These are phyloP conservation scores for Struthidea cinerea DNA, from an alignment of 2,113 vertebrate species.

Conservation along the genomic window DNA sequence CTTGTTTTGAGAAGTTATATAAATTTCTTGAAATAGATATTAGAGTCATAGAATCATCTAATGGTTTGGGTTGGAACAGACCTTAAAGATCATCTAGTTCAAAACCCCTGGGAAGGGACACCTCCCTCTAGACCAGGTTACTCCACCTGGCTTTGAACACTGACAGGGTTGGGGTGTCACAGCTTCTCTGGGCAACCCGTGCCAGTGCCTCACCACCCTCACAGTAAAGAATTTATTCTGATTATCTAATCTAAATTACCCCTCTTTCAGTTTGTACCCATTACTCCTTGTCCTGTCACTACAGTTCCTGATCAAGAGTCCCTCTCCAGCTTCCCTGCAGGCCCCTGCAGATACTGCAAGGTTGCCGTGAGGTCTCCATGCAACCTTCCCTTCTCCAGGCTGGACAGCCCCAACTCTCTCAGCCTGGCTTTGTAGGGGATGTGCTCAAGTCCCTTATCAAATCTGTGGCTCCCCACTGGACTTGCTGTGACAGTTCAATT, in stretches of 20 bases:
- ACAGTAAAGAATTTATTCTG: neutral
- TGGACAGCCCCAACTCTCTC: neutral
- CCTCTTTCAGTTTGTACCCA: neutral
- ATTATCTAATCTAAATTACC: neutral
- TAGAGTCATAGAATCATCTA: neutral
- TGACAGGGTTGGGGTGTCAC: too few relatives aligned
- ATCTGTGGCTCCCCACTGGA: neutral
- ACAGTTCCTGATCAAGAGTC: neutral
- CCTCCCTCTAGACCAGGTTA: neutral
- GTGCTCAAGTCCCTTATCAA: neutral
- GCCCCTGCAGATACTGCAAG: neutral
- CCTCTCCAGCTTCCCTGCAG: neutral
- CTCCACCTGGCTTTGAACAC: neutral
- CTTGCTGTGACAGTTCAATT: neutral
- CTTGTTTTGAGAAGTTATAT: conserved; percentile 4
- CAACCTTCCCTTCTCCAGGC: neutral
- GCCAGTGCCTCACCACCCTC: too few relatives aligned
- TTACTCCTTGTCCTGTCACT: neutral
- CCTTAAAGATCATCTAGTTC: neutral
- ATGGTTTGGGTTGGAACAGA: neutral
- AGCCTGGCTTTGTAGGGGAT: neutral
- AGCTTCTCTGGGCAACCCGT: neutral
- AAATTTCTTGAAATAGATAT: conserved; percentile 20
- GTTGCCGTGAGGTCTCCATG: neutral
- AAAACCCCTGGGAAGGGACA: neutral